A percentile compares a stretch with the other conserved stretches of the same genome.
Evolutionary conservation across 2,888 invertebrate species (phyloP).

Genomic region (Drosophila meridionalis): DNA sequence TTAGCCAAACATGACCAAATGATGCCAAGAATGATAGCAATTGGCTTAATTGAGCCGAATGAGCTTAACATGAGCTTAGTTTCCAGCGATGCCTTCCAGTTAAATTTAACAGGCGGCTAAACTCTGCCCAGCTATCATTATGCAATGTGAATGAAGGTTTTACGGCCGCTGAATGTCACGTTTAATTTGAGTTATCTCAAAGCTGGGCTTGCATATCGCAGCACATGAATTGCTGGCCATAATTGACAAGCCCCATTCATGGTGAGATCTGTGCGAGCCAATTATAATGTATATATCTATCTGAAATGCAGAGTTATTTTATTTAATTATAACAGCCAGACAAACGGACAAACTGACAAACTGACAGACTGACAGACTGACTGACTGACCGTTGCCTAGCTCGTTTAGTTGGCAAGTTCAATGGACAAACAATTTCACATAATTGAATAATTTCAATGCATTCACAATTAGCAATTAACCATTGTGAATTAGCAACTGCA

Average conservation of each 20-base stretch:
- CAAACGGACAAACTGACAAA: neutral
- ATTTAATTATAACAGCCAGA: conserved; percentile 25
- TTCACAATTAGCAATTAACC: conserved; percentile 22
- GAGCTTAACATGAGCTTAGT: neutral
- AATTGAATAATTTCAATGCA: conserved; percentile 33
- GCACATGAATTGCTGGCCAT: conserved; percentile 16
- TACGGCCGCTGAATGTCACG: conserved; percentile 14
- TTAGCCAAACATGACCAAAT: neutral
- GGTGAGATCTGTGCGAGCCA: conserved; percentile 25
- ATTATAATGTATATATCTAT: conserved; percentile 2
- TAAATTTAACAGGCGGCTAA: neutral
- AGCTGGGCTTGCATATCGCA: neutral
- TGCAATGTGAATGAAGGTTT: conserved; percentile 15
- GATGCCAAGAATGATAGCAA: conserved; percentile 1
- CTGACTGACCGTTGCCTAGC: neutral
- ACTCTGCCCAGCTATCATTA: neutral
- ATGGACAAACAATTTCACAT: conserved; percentile 31
- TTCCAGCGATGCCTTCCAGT: neutral
- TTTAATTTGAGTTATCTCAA: conserved; percentile 4
- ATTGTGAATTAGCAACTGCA: conserved; percentile 28
- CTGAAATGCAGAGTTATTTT: conserved; percentile 12
- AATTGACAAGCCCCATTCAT: conserved; percentile 20
- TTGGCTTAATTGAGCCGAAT: neutral
- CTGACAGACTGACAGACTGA: neutral
- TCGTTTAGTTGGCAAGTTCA: conserved; percentile 39